Evolutionary conservation across 1,140 invertebrate genomes (phyloP), one percentile per base, ranked within the genome.

Genomic region (Cryptotermes secundus): DNA sequence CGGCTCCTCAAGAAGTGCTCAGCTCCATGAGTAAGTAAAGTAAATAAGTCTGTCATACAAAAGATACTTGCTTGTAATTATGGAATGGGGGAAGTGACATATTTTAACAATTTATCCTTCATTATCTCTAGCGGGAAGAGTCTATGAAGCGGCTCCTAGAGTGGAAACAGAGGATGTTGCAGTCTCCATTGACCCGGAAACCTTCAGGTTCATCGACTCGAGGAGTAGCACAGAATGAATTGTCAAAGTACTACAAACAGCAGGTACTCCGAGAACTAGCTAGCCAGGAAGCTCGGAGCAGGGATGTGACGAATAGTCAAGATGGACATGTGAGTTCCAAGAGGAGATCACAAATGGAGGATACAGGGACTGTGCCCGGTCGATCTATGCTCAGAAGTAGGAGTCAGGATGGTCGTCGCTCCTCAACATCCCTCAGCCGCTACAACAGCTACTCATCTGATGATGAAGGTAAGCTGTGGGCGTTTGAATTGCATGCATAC

Each of bases 121-220:
- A 6, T 72, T 31, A 14, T 82, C 14, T 38, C 3, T 88, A 95
- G 94, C 92, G 96, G 38, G 96, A 97, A 91, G 96, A 97, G 90
- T 97, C 96, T 10, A 97, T 97, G 96, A 97, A 96, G 90, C 92
- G 96, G 24, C 89, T 97, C 85, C 89, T 97, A 22, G 96, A 97
- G 90, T 97, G 96, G 96, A 97, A 97, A 89, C 96, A 97, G 89
- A 92, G 96, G 87, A 97, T 97, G 96, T 90, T 97, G 85, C 96
- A 97, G 88, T 96, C 95, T 34, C 96, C 96, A 24, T 88, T 97
- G 83, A 96, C 96, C 34, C 92, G 95, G 83, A 97, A 97, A 89
- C 93, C 94, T 79, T 93, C 93, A 0, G 89, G 88, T 7, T 87
- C 93, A 85, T 87, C 90, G 84, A 89, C 87, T 89, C 84, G 92